phyloP scores from a whole-genome alignment of 2,797 vertebrate genomes.

The Enteromius treurensis region DNA sequence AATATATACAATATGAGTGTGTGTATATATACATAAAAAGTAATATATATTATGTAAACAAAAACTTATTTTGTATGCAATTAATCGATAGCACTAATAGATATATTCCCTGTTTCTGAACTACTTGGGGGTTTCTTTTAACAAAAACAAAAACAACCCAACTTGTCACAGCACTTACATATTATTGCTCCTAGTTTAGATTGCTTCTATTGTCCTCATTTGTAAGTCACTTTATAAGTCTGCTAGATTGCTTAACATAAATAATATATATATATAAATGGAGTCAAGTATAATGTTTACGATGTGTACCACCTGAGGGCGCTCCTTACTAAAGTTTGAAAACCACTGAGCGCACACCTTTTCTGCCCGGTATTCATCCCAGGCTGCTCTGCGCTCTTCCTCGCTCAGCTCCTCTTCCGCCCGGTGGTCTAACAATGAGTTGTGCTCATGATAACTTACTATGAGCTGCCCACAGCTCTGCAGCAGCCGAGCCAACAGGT shows the following conservation, averaged over 20 bases:
- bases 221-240: background rate
- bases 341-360: constrained; percentile 61
- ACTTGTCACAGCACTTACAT: no score
- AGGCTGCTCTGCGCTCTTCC: constrained; percentile 92
- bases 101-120: no score
- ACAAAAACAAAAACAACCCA: no score
- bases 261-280: background rate
- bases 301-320: constrained; percentile 12
- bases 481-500: constrained; percentile 83
- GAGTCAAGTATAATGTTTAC: background rate
- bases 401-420: constrained; percentile 95
- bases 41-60: no score
- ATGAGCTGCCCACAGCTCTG: constrained; percentile 87
- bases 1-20: no score
- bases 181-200: no score
- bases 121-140: no score
- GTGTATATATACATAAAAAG: no score
- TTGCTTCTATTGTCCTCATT: no score
- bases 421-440: constrained; percentile 95
- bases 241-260: background rate
- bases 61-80: no score
- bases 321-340: background rate
- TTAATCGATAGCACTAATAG: no score
- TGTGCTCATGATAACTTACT: constrained; percentile 92
- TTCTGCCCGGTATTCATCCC: constrained; percentile 95